Base-by-base conservation (phyloP, 2,113 vertebrate species). In the Cololabis saira region DNA sequence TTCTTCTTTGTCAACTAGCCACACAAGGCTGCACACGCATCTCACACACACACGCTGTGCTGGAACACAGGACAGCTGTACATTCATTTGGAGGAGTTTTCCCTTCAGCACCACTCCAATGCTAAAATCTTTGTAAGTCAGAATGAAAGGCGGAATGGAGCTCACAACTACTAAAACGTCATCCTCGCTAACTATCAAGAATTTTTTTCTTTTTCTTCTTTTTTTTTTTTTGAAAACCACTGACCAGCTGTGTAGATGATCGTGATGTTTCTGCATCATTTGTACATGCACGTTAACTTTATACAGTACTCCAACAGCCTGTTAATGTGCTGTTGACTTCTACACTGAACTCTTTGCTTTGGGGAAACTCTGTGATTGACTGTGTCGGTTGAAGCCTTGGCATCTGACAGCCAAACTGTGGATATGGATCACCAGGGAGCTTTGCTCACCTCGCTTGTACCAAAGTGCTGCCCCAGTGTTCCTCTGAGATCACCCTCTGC, bases 391-490 rank as follows among this genome's bases (percentile, higher is more conserved):
- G 62, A 89, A 85, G 87, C 85, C 77, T 80, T 73, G 84, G 81
- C 79, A 12, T 71, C 73, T 73, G 71, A 86, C 69, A 59, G 76
- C 71, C 83, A 76, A 87, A 83, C 83, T 70, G 64, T 82, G 56
- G 85, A 89, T 78, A 74, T 70, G 59, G 81, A 78, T 83, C 87
- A 85, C 78, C 60, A 77, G 87, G 80, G 82, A 84, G 86, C 83
- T 83, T 78, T 67, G 85, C 87, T 87, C 89, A 78, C 80, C 87
- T 85, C 47, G 91, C 90, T 92, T 81, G 76, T 91, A 93, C 92
- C 92, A 93, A 94, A 94, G 91, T 89, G 85, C 87, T 89, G 87
- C 90, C 87, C 89, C 62, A 60, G 73, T 82, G 68, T 85, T 85
- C 70, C 72, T 84, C 76, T 15, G 50, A 76, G 77, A 89, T 81